Percentiles rank a stretch among this genome's conserved stretches.
phyloP scores from a whole-genome alignment of 1,140 invertebrate genomes.

The Psix sp. region DNA sequence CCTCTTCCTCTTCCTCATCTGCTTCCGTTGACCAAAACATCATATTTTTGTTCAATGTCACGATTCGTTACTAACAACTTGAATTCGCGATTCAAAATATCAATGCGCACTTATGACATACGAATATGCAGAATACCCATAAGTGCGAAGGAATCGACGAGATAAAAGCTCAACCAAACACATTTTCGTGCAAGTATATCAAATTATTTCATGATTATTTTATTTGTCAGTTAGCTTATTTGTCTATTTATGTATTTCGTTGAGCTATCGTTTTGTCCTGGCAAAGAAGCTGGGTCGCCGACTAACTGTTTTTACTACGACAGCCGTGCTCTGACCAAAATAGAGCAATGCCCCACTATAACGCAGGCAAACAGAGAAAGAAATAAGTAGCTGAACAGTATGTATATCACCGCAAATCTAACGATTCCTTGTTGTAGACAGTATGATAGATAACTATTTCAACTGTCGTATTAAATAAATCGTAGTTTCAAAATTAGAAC shows the following conservation, averaged over 20 bases:
- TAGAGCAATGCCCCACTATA: slow-evolving; percentile 68
- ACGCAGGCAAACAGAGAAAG: slow-evolving; percentile 16
- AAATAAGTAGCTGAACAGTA: neutral
- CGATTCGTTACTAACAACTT: too few relatives aligned
- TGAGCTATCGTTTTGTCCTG: slow-evolving; percentile 52
- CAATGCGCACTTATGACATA: neutral
- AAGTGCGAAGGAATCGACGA: neutral
- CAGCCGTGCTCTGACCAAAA: slow-evolving; percentile 65
- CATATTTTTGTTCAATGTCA: neutral
- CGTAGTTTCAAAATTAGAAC: too few relatives aligned
- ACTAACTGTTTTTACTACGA: slow-evolving; percentile 69
- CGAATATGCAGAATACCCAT: neutral
- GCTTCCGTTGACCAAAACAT: slow-evolving; percentile 86
- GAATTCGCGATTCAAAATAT: neutral
- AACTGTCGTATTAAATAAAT: too few relatives aligned
- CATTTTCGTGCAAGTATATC: neutral
- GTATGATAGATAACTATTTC: too few relatives aligned
- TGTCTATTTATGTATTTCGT: slow-evolving; percentile 38
- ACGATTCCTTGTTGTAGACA: too few relatives aligned
- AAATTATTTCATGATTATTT: slow-evolving; percentile 31
- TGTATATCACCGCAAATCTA: neutral
- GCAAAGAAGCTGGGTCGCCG: slow-evolving; percentile 65
- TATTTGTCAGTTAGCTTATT: slow-evolving; percentile 36
- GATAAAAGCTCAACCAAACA: neutral
- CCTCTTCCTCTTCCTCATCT: slow-evolving; percentile 88